Base-by-base conservation (phyloP, 1,140 invertebrate genomes). In the Sycophaga agraensis region DNA sequence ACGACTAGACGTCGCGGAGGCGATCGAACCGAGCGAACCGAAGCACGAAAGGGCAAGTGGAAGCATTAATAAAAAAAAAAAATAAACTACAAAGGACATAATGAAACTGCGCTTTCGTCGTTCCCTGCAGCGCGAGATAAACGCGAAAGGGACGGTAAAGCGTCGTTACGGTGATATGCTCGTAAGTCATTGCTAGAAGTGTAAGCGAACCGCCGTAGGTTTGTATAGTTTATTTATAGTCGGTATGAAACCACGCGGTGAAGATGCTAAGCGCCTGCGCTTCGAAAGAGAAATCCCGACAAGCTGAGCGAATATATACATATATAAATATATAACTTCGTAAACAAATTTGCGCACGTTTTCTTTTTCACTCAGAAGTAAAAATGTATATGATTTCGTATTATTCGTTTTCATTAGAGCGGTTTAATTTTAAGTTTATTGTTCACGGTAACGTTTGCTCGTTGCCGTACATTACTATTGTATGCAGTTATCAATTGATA, bases 151-250 rank as follows among this genome's bases (percentile, higher is more conserved):
- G 34, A 26, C 8, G 12, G 22, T 12, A 37, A 57, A 19, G 12
- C 48, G 31, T 28, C n/a, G 26, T 51, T 40, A 43, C 24, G 57
- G 57, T 51, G 57, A 59, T 59, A 59, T 40, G 57, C 39, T 53
- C 42, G 31, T 54, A 60, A 60, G 58, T 60, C 58, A 60, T 60
- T 60, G 58, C 40, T 54, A 60, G 49, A 53, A 53, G 19, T 60
- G 8, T 60, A 60, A 60, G 49, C 37, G 21, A 60, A 60, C 39
- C 16, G 11, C 46, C 58, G 49, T 60, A 60, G 58, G 39, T 1
- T 51, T 54, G 35, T 39, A 26, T 60, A 60, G 37, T 54, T 54
- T 60, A 60, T 60, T 59, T 51, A 60, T 54, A 60, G 49, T 37
- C 26, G 17, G 48, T 48, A 42, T 51, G 45, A 49, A 39, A 49